These are phyloP conservation scores for Charanyca ferruginea DNA, from an alignment of 2,888 invertebrate species.

Conservation along the genomic window DNA sequence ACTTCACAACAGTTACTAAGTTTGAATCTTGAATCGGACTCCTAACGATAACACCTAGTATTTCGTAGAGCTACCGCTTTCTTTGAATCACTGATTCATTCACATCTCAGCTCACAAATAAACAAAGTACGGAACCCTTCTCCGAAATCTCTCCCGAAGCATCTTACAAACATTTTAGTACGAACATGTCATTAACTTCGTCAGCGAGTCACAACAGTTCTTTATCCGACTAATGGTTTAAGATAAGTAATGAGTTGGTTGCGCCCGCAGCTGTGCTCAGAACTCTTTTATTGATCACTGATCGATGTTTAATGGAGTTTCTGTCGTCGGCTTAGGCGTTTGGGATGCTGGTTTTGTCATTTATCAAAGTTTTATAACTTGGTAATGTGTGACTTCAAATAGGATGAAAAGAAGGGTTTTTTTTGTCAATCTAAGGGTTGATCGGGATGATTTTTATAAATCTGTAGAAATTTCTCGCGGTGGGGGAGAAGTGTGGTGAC, in stretches of 20 bases:
- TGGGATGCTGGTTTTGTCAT: slow-evolving; percentile 59
- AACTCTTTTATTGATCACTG: slow-evolving; percentile 78
- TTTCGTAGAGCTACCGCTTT: background rate
- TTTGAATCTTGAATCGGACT: too few relatives aligned
- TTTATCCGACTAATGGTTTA: slow-evolving; percentile 81
- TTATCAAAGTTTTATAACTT: slow-evolving; percentile 56
- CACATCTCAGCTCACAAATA: slow-evolving; percentile 9
- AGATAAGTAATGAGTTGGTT: slow-evolving; percentile 82
- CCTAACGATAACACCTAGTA: too few relatives aligned
- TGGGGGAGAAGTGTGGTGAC: too few relatives aligned
- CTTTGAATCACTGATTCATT: slow-evolving; percentile 17
- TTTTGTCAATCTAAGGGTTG: background rate
- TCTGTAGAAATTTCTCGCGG: background rate
- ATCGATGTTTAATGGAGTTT: slow-evolving; percentile 79
- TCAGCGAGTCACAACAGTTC: slow-evolving; percentile 75
- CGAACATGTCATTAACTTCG: slow-evolving; percentile 66
- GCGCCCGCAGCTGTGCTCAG: slow-evolving; percentile 76
- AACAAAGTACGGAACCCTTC: slow-evolving; percentile 25
- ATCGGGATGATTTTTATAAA: slow-evolving; percentile 18
- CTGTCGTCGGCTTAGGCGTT: slow-evolving; percentile 61
- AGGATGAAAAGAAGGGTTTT: background rate
- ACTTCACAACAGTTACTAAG: too few relatives aligned
- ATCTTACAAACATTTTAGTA: slow-evolving; percentile 44
- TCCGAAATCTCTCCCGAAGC: background rate
- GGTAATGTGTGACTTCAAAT: slow-evolving; percentile 34